Evolutionary conservation across 2,888 invertebrate genomes (phyloP), one percentile per base, ranked within the genome.

Genomic region (Tipula confusa): DNA sequence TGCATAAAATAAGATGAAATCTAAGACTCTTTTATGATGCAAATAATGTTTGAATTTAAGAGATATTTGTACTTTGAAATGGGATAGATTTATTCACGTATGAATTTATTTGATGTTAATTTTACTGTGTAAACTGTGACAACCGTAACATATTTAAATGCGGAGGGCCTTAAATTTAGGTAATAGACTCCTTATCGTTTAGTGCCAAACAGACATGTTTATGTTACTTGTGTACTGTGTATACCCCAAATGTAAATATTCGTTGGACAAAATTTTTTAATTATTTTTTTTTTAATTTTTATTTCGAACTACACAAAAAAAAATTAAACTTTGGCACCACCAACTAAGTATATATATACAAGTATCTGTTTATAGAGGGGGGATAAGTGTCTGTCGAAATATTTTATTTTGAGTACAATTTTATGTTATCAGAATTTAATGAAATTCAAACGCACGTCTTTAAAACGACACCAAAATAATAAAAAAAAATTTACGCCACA

Each of bases 371-470:
- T n/a, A n/a, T n/a, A n/a, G n/a, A n/a, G 29, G 80, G 80, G 28
- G 64, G 64, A 64, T 64, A 64, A 64, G 24, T 64, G 64, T 64
- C 64, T 6, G 64, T 64, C 64, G 64, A 24, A 64, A 24, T 43
- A 43, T 43, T 43, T n/a, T 43, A n/a, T 64, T 64, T n/a, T n/a
- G n/a, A n/a, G 3, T 43, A 43, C n/a, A 15, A 43, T 64, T 64
- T 64, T 64, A n/a, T n/a, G n/a, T n/a, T 64, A 24, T 64, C 64
- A 29, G 80, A 80, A 82, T 9, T 29, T 82, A 82, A 82, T 82
- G 82, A 82, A 82, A 82, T 82, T 82, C 82, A 82, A 82, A 33
- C 82, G 33, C 82, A 82, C 82, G 82, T 33, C 82, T 82, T 82
- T 33, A 33, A 82, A 80, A 29, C 80, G 80, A 29, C 31, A 29